A percentile compares a stretch with the other conserved stretches of the same genome.
phyloP scores from a whole-genome alignment of 1,140 invertebrate genomes.

The Hermetia illucens region DNA sequence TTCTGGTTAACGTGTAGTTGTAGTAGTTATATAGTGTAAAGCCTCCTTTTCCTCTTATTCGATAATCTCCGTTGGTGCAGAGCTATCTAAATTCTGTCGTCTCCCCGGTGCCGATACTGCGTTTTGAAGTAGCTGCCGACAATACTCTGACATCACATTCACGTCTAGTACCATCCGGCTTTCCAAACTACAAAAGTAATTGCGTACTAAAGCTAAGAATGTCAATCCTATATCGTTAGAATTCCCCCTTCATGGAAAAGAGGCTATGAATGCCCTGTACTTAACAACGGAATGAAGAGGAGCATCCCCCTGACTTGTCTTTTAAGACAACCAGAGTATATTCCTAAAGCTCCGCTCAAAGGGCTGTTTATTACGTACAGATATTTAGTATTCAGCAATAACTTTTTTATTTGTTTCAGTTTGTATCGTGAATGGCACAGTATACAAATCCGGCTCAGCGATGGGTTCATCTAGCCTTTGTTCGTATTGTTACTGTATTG shows the following conservation, averaged over 20 bases:
- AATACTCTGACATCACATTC: too few relatives aligned
- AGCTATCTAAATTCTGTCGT: too few relatives aligned
- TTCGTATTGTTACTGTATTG: conserved; percentile 79
- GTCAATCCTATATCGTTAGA: too few relatives aligned
- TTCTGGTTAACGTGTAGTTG: too few relatives aligned
- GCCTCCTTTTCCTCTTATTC: too few relatives aligned
- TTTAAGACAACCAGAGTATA: background rate
- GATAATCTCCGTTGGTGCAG: too few relatives aligned
- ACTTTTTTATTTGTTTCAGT: conserved; percentile 11
- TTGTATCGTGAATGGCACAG: conserved; percentile 27
- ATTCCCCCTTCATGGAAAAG: background rate
- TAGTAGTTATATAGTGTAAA: too few relatives aligned
- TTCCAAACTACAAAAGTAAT: too few relatives aligned
- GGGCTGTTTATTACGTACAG: background rate
- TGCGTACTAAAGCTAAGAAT: too few relatives aligned
- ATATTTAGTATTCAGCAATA: conserved; percentile 1
- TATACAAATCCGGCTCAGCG: conserved; percentile 51
- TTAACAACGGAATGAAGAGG: background rate
- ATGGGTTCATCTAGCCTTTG: conserved; percentile 63
- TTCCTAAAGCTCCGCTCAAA: background rate
- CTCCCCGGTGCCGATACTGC: too few relatives aligned
- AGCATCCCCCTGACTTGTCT: background rate
- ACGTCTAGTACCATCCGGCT: too few relatives aligned
- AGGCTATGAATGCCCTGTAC: background rate
- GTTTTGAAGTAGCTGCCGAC: too few relatives aligned